Percentiles rank a stretch among this genome's conserved stretches.
Evolutionary conservation across 2,113 vertebrate species (phyloP).

Genomic region (Anguilla japonica): DNA sequence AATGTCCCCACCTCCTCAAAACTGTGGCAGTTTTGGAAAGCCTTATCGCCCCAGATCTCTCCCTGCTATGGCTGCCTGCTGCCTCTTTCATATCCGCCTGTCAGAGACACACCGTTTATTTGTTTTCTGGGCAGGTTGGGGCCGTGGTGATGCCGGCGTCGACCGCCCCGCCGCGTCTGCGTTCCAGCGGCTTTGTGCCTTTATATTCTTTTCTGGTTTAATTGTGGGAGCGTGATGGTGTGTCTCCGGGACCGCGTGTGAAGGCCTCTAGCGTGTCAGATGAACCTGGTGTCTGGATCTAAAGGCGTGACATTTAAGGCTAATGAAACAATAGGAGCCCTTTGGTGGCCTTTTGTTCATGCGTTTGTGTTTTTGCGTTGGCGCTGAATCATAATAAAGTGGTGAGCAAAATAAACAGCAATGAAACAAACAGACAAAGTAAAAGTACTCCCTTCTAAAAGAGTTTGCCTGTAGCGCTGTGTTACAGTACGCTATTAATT

Average conservation of each 20-base stretch:
- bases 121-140: not conserved
- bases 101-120: not conserved
- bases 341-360: not conserved
- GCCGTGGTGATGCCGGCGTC: not conserved
- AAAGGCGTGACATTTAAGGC: not conserved
- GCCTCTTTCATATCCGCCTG: slow-evolving; percentile 1
- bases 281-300: not conserved
- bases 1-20: not conserved
- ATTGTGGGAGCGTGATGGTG: not conserved
- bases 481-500: not conserved
- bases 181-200: not conserved
- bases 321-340: slow-evolving; percentile 5
- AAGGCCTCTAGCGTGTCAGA: too few species aligned
- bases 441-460: not conserved
- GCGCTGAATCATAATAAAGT: not conserved
- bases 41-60: not conserved
- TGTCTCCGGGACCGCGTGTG: not conserved
- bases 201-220: not conserved
- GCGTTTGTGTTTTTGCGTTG: not conserved
- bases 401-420: not conserved
- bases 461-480: not conserved
- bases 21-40: not conserved
- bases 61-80: not conserved
- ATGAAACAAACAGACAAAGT: not conserved
- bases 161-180: not conserved